These are phyloP conservation scores for Cariama cristata DNA, from an alignment of 2,113 vertebrate species.

Conservation along the genomic window DNA sequence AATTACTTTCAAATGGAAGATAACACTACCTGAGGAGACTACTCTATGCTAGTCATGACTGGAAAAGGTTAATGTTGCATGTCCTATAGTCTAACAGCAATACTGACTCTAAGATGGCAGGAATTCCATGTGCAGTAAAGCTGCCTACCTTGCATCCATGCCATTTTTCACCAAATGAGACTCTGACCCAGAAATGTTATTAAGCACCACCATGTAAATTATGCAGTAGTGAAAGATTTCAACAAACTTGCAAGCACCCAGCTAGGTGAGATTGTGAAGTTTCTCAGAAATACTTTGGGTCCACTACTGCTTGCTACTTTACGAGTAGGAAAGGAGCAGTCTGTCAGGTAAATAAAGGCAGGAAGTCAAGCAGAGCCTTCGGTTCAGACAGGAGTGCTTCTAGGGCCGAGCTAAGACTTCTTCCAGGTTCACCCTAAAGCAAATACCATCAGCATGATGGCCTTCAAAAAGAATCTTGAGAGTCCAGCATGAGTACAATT, in stretches of 20 bases:
- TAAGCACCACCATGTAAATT: neutral
- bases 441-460: neutral
- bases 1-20: conserved; percentile 21
- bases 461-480: neutral
- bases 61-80: neutral
- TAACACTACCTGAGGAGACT: neutral
- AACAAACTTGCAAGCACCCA: neutral
- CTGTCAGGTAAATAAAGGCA: neutral
- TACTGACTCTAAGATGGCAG: neutral
- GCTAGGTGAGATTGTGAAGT: neutral
- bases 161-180: neutral
- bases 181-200: neutral
- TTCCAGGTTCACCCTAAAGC: neutral
- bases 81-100: neutral
- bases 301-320: neutral
- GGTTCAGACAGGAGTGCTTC: neutral
- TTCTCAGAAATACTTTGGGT: neutral
- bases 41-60: neutral
- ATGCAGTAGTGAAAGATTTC: neutral
- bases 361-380: neutral
- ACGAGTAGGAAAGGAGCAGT: neutral
- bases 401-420: neutral
- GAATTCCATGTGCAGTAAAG: neutral
- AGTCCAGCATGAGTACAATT: neutral
- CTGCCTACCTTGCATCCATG: neutral